phyloP scores from a whole-genome alignment of 2,888 invertebrate genomes.

The Hypolimnas misippus region DNA sequence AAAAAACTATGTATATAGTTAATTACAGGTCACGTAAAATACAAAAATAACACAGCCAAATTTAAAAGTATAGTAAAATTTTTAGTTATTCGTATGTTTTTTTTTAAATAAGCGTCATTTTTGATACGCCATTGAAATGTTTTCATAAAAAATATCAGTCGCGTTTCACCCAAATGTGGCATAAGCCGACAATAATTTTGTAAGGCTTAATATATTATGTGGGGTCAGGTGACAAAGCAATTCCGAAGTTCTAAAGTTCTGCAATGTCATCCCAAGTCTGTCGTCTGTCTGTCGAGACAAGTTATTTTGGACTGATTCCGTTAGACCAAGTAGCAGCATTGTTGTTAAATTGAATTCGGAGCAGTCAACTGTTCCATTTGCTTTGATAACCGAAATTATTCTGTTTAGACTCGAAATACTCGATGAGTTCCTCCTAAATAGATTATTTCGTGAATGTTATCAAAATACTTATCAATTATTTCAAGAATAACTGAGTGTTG shows the following conservation, averaged over 20 bases:
- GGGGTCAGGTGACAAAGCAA: conserved; percentile 13
- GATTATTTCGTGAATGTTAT: neutral
- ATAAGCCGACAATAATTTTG: too few relatives aligned
- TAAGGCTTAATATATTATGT: neutral
- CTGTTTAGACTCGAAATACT: neutral
- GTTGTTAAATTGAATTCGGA: conserved; percentile 21
- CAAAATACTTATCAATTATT: neutral
- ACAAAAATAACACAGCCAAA: too few relatives aligned
- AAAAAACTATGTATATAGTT: too few relatives aligned
- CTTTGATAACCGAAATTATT: conserved; percentile 11
- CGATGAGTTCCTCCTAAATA: neutral
- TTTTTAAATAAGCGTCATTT: too few relatives aligned
- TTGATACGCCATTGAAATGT: too few relatives aligned
- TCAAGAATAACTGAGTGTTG: neutral
- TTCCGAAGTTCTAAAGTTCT: conserved; percentile 16
- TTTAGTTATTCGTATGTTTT: too few relatives aligned
- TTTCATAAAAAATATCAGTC: too few relatives aligned
- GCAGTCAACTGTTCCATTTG: conserved; percentile 5
- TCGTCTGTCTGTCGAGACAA: neutral
- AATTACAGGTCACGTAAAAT: too few relatives aligned
- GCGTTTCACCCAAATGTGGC: too few relatives aligned
- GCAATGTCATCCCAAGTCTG: conserved; percentile 6
- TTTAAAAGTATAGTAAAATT: too few relatives aligned
- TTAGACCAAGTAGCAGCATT: conserved; percentile 10
- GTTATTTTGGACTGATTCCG: conserved; percentile 12